These are phyloP conservation scores for Steromphala cineraria DNA, from an alignment of 2,888 invertebrate genomes.

Conservation along the genomic window DNA sequence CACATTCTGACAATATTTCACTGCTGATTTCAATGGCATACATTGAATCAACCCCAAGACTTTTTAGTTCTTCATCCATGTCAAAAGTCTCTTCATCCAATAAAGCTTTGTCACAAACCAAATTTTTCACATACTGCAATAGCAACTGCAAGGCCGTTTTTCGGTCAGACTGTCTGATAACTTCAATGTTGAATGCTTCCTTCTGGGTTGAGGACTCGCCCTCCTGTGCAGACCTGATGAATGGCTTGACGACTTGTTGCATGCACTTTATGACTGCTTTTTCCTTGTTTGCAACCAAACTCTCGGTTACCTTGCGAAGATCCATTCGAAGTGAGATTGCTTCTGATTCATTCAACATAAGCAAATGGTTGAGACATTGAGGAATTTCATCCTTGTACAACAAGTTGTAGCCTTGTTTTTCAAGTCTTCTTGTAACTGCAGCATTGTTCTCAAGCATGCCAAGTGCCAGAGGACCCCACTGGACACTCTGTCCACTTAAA, in stretches of 20 bases:
- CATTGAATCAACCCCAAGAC: constrained; percentile 54
- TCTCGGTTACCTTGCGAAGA: background rate
- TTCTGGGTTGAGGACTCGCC: background rate
- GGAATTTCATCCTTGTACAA: constrained; percentile 19
- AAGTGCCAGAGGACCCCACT: constrained; percentile 53
- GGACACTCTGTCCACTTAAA: constrained; percentile 48
- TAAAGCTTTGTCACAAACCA: background rate
- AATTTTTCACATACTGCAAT: background rate
- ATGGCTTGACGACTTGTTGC: background rate
- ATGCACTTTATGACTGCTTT: background rate
- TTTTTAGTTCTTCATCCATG: background rate
- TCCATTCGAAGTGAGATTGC: background rate
- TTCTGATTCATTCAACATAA: constrained; percentile 12
- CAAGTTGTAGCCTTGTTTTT: constrained; percentile 18
- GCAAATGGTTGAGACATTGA: background rate
- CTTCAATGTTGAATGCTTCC: background rate
- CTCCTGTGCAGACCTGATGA: background rate
- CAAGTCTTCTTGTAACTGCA: background rate
- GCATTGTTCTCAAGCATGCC: constrained; percentile 41
- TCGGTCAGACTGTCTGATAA: background rate
- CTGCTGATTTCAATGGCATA: constrained; percentile 48
- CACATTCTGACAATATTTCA: constrained; percentile 17
- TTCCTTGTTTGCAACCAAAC: background rate
- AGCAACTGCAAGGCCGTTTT: background rate
- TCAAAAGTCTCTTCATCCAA: background rate